Base-by-base conservation (phyloP, 2,888 invertebrate genomes). In the Drosophila pseudotakahashii region DNA sequence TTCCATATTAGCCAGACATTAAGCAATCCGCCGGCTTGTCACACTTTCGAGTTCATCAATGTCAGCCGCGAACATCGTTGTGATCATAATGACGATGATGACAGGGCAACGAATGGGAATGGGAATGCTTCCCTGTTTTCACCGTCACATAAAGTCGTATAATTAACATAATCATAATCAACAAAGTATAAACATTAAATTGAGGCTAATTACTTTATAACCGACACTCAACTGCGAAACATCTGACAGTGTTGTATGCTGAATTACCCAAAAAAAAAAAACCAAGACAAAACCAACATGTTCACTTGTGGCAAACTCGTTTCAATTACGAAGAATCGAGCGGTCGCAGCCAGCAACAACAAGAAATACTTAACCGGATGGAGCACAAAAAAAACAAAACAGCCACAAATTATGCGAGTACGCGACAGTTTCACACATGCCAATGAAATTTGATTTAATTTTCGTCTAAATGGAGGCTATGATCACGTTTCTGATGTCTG, bases 101-200 rank as follows among this genome's bases (percentile, higher is more conserved):
- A 63, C 63, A 66, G 47, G 47, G 63, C 63, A 66, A 63, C 66
- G 63, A 66, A 23, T 23, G 16, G 39, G 39, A 34, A 34, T 39
- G 14, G 42, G 42, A 42, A 47, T 58, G 37, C 73, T 80, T 73
- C 73, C 70, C 76, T 79, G 63, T 75, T 66, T 79, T 82, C 66
- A 52, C 74, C 80, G 79, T 82, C 85, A 77, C 85, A 86, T 87
- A 81, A 84, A 88, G 84, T 80, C 77, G 78, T 84, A 85, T 87
- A 85, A 85, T 85, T 85, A 85, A 87, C 85, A 85, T 87, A 88
- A 86, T 88, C 88, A 86, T 86, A 88, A 86, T 86, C 88, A 86
- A 88, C 85, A 82, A 77, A 82, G 88, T 88, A 86, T 88, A 79
- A 88, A 88, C 88, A 83, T 82, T 85, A 86, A 86, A 86, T 86